phyloP scores from a whole-genome alignment of 2,113 vertebrate genomes.

The Heloderma charlesbogerti region DNA sequence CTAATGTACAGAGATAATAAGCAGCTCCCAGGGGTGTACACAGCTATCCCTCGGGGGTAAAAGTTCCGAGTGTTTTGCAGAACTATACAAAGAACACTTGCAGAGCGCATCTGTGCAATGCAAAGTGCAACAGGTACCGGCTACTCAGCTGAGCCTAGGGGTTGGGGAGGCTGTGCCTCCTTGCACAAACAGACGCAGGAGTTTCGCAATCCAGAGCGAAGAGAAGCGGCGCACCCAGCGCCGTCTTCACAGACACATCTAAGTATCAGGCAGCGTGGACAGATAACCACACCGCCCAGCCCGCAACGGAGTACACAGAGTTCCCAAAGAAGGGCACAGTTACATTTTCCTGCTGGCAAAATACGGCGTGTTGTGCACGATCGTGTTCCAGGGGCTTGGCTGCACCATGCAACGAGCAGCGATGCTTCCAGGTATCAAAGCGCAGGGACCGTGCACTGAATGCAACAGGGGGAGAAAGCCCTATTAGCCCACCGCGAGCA shows the following conservation, averaged over 20 bases:
- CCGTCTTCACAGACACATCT: not conserved
- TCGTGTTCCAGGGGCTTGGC: no score
- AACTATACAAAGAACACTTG: not conserved
- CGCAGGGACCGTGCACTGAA: not conserved
- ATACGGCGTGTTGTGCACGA: no score
- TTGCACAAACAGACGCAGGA: not conserved
- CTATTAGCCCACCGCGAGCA: not conserved
- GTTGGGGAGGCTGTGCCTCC: no score
- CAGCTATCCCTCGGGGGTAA: not conserved
- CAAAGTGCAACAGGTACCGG: not conserved
- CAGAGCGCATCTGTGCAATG: not conserved
- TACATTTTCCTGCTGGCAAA: not conserved
- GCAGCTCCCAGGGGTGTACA: not conserved
- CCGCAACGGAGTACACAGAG: not conserved
- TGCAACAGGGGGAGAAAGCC: not conserved
- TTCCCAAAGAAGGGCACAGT: not conserved
- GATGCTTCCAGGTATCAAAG: no score
- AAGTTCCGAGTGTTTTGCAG: not conserved
- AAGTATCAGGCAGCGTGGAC: not conserved
- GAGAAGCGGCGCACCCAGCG: not conserved
- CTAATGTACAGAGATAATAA: not conserved
- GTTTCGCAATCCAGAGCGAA: not conserved
- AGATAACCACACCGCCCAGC: not conserved
- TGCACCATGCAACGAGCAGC: not conserved
- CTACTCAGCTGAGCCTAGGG: not conserved